These are phyloP conservation scores for Callyntrura sp. DNA, from an alignment of 2,888 invertebrate genomes.

Conservation along the genomic window DNA sequence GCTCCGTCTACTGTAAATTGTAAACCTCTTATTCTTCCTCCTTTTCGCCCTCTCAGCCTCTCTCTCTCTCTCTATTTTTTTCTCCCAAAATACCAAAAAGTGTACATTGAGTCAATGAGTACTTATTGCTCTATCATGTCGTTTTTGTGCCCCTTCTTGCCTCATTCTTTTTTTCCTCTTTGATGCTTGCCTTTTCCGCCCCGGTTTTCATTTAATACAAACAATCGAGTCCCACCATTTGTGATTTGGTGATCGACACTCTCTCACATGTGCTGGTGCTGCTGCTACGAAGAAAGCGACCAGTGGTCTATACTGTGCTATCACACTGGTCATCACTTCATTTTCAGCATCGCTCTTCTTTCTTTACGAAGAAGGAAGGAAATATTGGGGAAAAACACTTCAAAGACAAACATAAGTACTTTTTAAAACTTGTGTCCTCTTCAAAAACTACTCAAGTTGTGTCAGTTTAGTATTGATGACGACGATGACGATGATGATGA, in stretches of 20 bases:
- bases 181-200: not conserved
- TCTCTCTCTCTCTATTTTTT: not conserved
- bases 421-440: conserved; percentile 2
- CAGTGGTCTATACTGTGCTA: no score
- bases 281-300: no score
- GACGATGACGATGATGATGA: no score
- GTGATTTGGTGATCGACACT: conserved; percentile 3
- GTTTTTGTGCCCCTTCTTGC: not conserved
- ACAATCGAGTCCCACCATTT: conserved; percentile 7
- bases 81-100: conserved; percentile 32
- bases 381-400: not conserved
- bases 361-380: not conserved
- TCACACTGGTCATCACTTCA: conserved; percentile 6
- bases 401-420: conserved; percentile 27
- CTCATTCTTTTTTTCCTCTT: no score
- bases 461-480: not conserved
- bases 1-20: not conserved
- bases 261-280: not conserved
- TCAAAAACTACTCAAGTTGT: not conserved
- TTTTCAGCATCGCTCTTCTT: not conserved
- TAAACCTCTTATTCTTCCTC: not conserved
- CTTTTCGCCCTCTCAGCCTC: no score
- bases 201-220: not conserved
- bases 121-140: conserved; percentile 59
- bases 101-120: conserved; percentile 60